These are phyloP conservation scores for Sarcophaga subvicina DNA, from an alignment of 2,888 invertebrate species.

Conservation along the genomic window DNA sequence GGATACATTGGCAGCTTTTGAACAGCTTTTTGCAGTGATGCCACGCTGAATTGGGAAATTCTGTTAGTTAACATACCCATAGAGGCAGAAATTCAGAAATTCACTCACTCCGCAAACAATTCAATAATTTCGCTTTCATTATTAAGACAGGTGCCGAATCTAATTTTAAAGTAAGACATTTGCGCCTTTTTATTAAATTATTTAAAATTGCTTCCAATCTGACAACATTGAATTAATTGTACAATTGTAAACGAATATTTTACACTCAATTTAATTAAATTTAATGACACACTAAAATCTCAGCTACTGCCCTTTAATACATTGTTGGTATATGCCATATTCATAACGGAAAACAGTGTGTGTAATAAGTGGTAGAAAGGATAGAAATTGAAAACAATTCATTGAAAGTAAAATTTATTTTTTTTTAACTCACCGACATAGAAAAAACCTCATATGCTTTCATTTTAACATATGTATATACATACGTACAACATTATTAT, in stretches of 20 bases:
- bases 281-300: neutral
- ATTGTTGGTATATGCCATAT: neutral
- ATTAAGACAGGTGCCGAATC: neutral
- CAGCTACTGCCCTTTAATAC: neutral
- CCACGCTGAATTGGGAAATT: no score
- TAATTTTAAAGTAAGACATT: neutral
- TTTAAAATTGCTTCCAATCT: neutral
- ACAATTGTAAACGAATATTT: neutral
- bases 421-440: constrained; percentile 21
- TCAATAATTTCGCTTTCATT: no score
- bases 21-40: no score
- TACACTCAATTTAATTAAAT: no score
- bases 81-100: no score
- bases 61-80: no score
- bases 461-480: neutral
- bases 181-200: neutral
- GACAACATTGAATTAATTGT: neutral
- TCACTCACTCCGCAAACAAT: no score
- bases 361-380: constrained; percentile 11
- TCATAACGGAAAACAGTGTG: neutral
- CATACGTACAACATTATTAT: neutral
- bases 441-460: neutral
- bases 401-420: constrained; percentile 40
- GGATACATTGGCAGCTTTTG: no score
- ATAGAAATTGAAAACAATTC: constrained; percentile 26